Base-by-base conservation (phyloP, 2,113 vertebrate genomes). In the Tyrannus savana region DNA sequence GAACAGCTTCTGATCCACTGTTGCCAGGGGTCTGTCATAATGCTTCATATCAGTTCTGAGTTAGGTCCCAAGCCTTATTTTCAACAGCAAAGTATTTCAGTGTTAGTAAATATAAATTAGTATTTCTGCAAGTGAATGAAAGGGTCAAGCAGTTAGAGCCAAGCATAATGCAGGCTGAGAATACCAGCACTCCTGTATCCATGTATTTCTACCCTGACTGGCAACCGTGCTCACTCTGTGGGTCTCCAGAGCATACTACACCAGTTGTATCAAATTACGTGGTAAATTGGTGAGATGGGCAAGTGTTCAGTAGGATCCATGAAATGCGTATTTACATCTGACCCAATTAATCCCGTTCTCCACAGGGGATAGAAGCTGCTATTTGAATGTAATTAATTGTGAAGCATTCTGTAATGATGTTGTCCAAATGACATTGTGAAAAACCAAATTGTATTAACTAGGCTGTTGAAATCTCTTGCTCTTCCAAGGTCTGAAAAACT, bases 351-450 rank as follows among this genome's bases (percentile, higher is more conserved):
- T 96, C 96, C 86, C 3, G 0, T 92, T 92, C 95, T 97, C 95
- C 88, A 95, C 92, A 81, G 90, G 92, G 96, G 56, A 93, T 88
- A 90, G 95, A 90, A 93, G 92, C 90, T 82, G 90, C 73, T 93
- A 88, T 95, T 96, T 95, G 90, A 96, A 93, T 90, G 88, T 96
- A 96, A 97, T 96, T 96, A 93, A 95, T 96, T 92, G 90, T 94
- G 93, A 96, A 96, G 77, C 86, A 69, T 96, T 95, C 95, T 94
- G 83, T 95, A 96, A 97, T 89, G 90, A 95, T 93, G 95, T 95
- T 95, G 93, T 94, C 95, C 95, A 96, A 96, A 96, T 92, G 92
- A 95, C 96, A 92, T 92, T 96, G 96, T 96, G 87, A 41, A 84
- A 86, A 95, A 92, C 44, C 33, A 90, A 84, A 96, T 78, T 78